Conservation (phyloP, 2,888 invertebrate species). For the Idaea straminata region DNA sequence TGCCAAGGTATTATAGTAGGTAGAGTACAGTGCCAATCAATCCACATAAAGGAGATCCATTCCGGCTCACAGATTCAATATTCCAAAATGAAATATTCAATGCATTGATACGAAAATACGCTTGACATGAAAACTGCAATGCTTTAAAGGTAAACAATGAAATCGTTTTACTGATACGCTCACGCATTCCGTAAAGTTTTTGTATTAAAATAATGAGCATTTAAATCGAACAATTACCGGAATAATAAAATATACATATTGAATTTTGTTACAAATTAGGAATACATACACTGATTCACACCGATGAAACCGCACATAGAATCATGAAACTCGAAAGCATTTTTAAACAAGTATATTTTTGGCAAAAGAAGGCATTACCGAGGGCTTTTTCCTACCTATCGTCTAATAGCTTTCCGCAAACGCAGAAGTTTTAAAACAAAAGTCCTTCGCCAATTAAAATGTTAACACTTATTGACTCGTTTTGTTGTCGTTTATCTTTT, state of each 20-base stretch:
- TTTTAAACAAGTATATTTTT: neutral
- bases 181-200: constrained; percentile 1
- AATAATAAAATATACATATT: neutral
- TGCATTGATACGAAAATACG: constrained; percentile 45
- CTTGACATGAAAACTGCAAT: constrained; percentile 49
- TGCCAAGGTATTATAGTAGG: neutral
- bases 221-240: neutral
- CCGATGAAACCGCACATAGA: too few species aligned
- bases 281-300: too few species aligned
- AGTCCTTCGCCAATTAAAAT: neutral
- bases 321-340: too few species aligned
- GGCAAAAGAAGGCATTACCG: neutral
- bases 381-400: too few species aligned
- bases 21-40: neutral
- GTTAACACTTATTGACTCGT: neutral
- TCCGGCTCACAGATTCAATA: constrained; percentile 48
- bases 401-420: neutral
- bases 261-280: too few species aligned
- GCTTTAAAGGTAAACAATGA: constrained; percentile 40
- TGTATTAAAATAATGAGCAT: constrained; percentile 8
- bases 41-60: neutral
- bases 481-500: neutral
- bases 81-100: constrained; percentile 64
- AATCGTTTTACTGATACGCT: constrained; percentile 12
- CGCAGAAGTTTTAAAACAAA: neutral